Base-by-base conservation (phyloP, 2,888 invertebrate species). In the Resseliella maxima region DNA sequence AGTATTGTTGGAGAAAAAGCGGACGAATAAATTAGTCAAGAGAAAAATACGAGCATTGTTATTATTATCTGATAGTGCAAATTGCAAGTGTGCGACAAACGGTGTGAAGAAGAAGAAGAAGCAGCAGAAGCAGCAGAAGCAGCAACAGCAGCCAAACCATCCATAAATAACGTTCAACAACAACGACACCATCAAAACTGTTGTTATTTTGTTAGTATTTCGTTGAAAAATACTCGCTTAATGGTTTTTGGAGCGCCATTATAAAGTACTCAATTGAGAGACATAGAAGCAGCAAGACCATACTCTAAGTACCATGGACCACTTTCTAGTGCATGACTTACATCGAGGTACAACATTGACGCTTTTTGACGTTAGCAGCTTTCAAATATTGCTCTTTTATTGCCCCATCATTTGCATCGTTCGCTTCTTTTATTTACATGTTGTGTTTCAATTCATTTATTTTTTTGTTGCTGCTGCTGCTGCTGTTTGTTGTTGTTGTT, bases 61-160 rank as follows among this genome's bases (percentile, higher is more conserved):
- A 72, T 72, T 72, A 72, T 72, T 72, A 72, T 72, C 72, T 72
- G 31, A 72, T 72, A 72, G 72, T 72, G 72, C 31, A 72, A 72
- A 72, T 72, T 72, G 72, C 72, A 72, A 72, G 59, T 24, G 72
- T 27, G 72, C 72, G 50, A 18, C 31, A 72, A 72, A 31, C 12
- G 15, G 31, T 27, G 0, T 27, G 18, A 18, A 31, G 27, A 31
- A 31, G 59, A 5, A 41, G 18, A 18, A 31, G 27, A 31, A 31
- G 59, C 41, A 41, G 12, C 5, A 12, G n/a, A n/a, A 24, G 59
- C 12, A 12, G 59, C 50, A 50, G 41, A 41, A n/a, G n/a, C n/a
- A n/a, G 72, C 5, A 72, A 35, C 31, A 31, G 6, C 18, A 72
- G 72, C 31, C 72, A 72, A 72, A 72, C 72, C 72, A 31, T 72